Conservation (phyloP, 1,140 invertebrate genomes). For the Geopemphigus sp. region DNA sequence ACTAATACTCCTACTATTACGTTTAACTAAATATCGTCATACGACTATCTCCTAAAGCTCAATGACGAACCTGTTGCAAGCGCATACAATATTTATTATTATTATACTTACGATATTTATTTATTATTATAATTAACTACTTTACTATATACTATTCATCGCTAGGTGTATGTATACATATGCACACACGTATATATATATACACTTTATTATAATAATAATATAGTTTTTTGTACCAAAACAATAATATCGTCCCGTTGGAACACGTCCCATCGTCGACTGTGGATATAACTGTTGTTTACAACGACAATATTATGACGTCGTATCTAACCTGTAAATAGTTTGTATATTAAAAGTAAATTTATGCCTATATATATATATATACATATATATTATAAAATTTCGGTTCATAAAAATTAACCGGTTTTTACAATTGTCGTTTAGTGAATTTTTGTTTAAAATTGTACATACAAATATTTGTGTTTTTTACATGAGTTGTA, state of each 20-base stretch:
- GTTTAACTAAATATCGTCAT: background rate
- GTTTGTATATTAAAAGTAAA: background rate
- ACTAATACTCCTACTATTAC: too few relatives aligned
- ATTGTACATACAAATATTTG: slow-evolving; percentile 28
- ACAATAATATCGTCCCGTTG: background rate
- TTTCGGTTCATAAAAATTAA: background rate
- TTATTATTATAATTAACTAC: background rate
- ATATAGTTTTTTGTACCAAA: slow-evolving; percentile 17
- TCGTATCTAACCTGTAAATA: slow-evolving; percentile 10
- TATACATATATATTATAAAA: background rate
- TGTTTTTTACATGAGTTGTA: slow-evolving; percentile 28
- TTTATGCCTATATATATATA: too few relatives aligned
- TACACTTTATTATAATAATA: background rate
- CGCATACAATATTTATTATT: slow-evolving; percentile 7
- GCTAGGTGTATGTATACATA: background rate
- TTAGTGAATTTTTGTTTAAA: slow-evolving; percentile 35
- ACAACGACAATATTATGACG: too few relatives aligned
- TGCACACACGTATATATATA: background rate
- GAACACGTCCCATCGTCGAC: background rate
- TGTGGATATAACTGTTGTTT: too few relatives aligned
- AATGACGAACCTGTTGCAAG: background rate
- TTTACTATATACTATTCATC: slow-evolving; percentile 10
- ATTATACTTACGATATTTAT: slow-evolving; percentile 9
- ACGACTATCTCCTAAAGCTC: background rate
- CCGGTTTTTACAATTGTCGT: background rate